phyloP scores from a whole-genome alignment of 2,113 vertebrate species.

The Cynopterus brachyotis region DNA sequence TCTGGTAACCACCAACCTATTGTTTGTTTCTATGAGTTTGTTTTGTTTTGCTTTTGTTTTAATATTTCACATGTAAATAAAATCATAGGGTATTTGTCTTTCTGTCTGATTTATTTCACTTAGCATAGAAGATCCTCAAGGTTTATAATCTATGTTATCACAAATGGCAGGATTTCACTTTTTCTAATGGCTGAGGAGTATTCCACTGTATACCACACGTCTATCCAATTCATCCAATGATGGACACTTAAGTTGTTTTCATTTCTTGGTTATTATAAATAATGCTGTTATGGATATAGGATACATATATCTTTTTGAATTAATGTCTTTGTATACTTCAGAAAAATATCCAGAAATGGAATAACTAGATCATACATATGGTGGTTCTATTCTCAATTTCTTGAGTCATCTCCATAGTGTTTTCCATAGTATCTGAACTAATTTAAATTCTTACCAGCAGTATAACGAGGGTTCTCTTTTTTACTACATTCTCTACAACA shows the following conservation, averaged over 20 bases:
- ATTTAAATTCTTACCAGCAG: not conserved
- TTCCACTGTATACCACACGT: not conserved
- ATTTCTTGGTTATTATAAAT: not conserved
- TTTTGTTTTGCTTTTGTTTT: not conserved
- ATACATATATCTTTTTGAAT: not conserved
- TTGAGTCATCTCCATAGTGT: not conserved
- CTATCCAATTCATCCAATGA: not conserved
- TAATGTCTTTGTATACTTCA: not conserved
- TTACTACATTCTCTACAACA: not conserved
- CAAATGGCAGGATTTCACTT: not conserved
- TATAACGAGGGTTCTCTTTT: not conserved
- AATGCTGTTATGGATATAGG: not conserved
- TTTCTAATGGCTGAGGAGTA: not conserved
- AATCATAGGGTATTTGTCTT: not conserved
- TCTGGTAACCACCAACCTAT: not conserved
- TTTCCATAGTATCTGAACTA: not conserved
- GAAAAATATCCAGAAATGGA: not conserved
- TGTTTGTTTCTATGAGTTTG: not conserved
- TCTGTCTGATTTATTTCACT: not conserved
- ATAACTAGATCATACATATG: not conserved
- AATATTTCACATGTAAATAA: not conserved
- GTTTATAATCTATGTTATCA: not conserved
- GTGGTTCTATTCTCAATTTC: not conserved
- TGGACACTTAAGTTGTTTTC: not conserved
- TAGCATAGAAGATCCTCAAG: not conserved